Evolutionary conservation across 2,113 vertebrate genomes (phyloP).

Genomic region (Myanophis thanlyinensis): DNA sequence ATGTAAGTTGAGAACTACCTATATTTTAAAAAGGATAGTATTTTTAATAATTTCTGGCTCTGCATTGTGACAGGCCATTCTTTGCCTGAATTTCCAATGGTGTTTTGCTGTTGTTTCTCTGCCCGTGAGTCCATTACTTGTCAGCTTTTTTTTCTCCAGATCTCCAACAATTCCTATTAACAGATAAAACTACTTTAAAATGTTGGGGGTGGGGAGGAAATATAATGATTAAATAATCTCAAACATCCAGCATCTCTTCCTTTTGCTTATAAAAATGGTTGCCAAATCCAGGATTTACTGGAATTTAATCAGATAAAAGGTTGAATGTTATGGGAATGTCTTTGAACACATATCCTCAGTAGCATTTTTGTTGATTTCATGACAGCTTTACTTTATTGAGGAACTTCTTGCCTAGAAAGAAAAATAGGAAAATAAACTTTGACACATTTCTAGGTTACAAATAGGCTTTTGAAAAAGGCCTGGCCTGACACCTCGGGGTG

Average conservation of each 20-base stretch:
- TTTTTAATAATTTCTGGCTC: background rate
- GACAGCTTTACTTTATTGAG: conserved; percentile 67
- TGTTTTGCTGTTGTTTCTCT: background rate
- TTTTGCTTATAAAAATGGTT: conserved; percentile 67
- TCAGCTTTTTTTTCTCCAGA: background rate
- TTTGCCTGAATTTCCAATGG: background rate
- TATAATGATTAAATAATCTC: conserved; percentile 55
- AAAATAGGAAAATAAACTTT: conserved; percentile 58
- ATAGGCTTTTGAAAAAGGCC: conserved; percentile 41
- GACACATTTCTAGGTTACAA: conserved; percentile 41
- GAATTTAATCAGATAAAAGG: conserved; percentile 65
- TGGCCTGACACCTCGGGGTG: no score
- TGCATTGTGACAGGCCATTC: background rate
- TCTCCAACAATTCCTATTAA: background rate
- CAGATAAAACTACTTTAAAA: conserved; percentile 45
- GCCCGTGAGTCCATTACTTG: background rate
- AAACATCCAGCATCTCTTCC: conserved; percentile 51
- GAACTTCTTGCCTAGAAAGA: conserved; percentile 60
- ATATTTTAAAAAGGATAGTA: background rate
- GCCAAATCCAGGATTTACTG: conserved; percentile 69
- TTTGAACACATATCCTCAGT: conserved; percentile 48
- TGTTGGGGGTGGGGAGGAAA: conserved; percentile 21
- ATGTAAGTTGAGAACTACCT: background rate
- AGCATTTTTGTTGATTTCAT: conserved; percentile 46
- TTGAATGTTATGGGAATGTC: conserved; percentile 59